Base-by-base conservation (phyloP, 2,797 vertebrate species). In the Helostoma temminkii region DNA sequence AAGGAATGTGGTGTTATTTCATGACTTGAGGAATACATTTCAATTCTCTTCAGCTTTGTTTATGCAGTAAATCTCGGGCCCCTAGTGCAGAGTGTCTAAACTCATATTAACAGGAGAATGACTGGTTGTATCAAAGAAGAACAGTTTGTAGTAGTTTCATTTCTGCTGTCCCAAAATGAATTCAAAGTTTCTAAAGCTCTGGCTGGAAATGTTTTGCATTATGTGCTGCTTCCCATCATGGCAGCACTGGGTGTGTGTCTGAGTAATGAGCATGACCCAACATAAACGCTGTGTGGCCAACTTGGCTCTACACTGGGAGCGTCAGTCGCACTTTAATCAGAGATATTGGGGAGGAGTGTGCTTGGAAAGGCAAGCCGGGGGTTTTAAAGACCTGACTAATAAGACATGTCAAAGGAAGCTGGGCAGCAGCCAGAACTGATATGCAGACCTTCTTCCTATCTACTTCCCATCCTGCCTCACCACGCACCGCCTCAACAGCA, bases 301-400 rank as follows among this genome's bases (percentile, higher is more conserved):
- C 87, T 92, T 92, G 88, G 91, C 89, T 93, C 81, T 36, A 71
- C 78, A 61, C 49, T 76, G 66, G 83, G 77, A 77, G 75, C 71
- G 75, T 88, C 87, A 84, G 82, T 90, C 63, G 81, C 84, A 88
- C 90, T 93, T 91, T 92, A 93, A 94, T 93, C 90, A 92, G 84
- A 76, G 83, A 93, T 92, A 93, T 92, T 90, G 89, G 86, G 84
- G 88, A 83, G 78, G 83, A 89, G 85, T 88, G 82, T 84, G 88
- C 80, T 78, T 65, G 62, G 72, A 76, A 85, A 88, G 74, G 85
- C 84, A 86, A 83, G 84, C 86, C 18, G 57, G 80, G 68, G 83
- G 91, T 93, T 93, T 92, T 92, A 92, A 92, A 92, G 88, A 87
- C 78, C 72, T 76, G 84, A 89, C 89, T 92, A 92, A 93, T 93